These are phyloP conservation scores for Arenaria interpres DNA, from an alignment of 2,113 vertebrate genomes.

Conservation along the genomic window DNA sequence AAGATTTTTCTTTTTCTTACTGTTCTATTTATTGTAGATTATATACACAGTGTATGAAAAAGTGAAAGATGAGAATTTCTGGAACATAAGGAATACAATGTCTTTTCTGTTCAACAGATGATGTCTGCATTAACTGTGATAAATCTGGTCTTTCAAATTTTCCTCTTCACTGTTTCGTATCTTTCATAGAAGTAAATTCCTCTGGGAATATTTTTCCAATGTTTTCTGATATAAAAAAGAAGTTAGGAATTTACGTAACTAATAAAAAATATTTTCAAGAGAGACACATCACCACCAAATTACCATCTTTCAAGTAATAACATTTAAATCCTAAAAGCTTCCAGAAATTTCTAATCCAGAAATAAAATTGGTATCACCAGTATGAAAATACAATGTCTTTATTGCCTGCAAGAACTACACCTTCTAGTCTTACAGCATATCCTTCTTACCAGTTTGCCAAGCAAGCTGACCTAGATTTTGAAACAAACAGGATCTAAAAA, in stretches of 20 bases:
- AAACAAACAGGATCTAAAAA: constrained; percentile 54
- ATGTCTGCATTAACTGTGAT: background rate
- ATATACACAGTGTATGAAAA: background rate
- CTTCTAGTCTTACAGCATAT: background rate
- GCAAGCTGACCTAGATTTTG: constrained; percentile 61
- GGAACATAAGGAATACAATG: background rate
- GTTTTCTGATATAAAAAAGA: background rate
- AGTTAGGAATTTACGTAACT: background rate
- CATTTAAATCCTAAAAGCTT: background rate
- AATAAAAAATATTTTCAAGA: background rate
- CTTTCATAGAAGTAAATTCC: background rate
- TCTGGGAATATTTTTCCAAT: background rate
- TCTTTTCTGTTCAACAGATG: background rate
- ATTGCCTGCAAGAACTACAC: background rate
- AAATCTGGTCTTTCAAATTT: background rate
- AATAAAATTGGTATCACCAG: background rate
- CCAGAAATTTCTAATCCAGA: background rate
- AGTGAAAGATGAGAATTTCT: background rate
- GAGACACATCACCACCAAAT: background rate
- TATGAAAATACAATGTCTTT: background rate
- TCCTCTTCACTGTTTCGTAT: background rate
- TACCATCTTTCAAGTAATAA: background rate
- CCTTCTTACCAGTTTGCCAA: background rate
- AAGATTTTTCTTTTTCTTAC: background rate
- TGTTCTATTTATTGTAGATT: background rate